phyloP scores from a whole-genome alignment of 2,888 invertebrate genomes.

The Torymus auratus region DNA sequence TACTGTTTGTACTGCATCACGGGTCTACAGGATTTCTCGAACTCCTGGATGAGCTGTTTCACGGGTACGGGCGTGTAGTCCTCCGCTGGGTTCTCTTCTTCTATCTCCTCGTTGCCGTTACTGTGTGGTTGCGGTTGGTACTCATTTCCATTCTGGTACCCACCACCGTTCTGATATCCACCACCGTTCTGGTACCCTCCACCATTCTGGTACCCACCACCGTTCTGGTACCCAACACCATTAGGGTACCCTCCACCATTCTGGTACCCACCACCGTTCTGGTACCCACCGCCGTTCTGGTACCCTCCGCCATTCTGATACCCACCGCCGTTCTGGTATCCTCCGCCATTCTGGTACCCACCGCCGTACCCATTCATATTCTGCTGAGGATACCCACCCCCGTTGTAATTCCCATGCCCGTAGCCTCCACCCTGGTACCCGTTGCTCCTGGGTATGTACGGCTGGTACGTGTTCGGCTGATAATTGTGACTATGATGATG shows the following conservation, averaged over 20 bases:
- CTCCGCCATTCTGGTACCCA: neutral
- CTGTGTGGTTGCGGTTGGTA: conserved; percentile 64
- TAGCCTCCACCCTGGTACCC: conserved; percentile 65
- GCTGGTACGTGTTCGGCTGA: conserved; percentile 27
- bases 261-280: conserved; percentile 52
- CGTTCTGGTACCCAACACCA: conserved; percentile 31
- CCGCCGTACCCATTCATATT: too few species aligned
- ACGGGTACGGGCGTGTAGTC: conserved; percentile 76
- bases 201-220: conserved; percentile 27
- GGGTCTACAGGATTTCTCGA: conserved; percentile 81
- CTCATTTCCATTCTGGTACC: conserved; percentile 44
- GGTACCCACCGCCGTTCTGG: conserved; percentile 21
- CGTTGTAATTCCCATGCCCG: conserved; percentile 5
- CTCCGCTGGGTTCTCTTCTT: conserved; percentile 63
- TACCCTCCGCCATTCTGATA: conserved; percentile 39
- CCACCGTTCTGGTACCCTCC: conserved; percentile 16
- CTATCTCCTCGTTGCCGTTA: conserved; percentile 70
- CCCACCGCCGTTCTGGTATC: conserved; percentile 11
- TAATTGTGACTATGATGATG: conserved; percentile 33
- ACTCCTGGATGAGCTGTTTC: conserved; percentile 79
- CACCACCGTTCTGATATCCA: conserved; percentile 5
- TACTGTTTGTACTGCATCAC: conserved; percentile 79
- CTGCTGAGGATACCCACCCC: conserved; percentile 62
- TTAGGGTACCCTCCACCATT: conserved; percentile 24
- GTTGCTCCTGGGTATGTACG: conserved; percentile 30